These are phyloP conservation scores for Drosophila eugracilis DNA, from an alignment of 1,140 invertebrate genomes.

Conservation along the genomic window DNA sequence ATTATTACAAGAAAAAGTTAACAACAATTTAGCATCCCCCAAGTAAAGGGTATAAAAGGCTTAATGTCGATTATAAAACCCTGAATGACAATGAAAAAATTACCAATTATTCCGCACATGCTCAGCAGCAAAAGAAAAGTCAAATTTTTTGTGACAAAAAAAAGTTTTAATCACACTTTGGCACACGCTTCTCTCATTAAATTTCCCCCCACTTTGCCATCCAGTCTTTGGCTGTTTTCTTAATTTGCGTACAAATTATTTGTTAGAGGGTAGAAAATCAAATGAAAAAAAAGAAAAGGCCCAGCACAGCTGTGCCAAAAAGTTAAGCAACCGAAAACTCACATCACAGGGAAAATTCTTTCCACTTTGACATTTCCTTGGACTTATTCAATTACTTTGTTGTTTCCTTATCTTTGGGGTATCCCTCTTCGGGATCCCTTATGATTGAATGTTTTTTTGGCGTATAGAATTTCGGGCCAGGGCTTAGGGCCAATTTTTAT, in stretches of 20 bases:
- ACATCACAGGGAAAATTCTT: slow-evolving; percentile 55
- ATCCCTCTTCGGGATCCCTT: slow-evolving; percentile 38
- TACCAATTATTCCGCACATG: slow-evolving; percentile 16
- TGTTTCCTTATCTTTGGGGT: slow-evolving; percentile 38
- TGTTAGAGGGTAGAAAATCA: slow-evolving; percentile 41
- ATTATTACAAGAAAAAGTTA: neutral
- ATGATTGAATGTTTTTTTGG: slow-evolving; percentile 54
- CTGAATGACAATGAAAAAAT: slow-evolving; percentile 40
- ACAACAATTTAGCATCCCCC: neutral
- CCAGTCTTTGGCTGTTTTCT: slow-evolving; percentile 50
- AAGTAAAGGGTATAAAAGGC: slow-evolving; percentile 15
- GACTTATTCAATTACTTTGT: slow-evolving; percentile 58
- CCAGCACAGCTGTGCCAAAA: slow-evolving; percentile 62
- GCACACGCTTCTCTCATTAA: slow-evolving; percentile 73
- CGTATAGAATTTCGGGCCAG: slow-evolving; percentile 37
- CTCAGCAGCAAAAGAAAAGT: neutral
- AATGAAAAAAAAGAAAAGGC: no score
- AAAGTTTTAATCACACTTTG: slow-evolving; percentile 83
- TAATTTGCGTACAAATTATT: slow-evolving; percentile 81
- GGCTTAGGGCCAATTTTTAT: slow-evolving; percentile 39
- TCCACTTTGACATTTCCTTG: slow-evolving; percentile 57
- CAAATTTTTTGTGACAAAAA: slow-evolving; percentile 34
- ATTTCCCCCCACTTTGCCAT: slow-evolving; percentile 35
- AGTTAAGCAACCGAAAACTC: slow-evolving; percentile 54
- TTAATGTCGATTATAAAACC: slow-evolving; percentile 33